phyloP scores from a whole-genome alignment of 2,888 invertebrate genomes.

The Melieria picta region DNA sequence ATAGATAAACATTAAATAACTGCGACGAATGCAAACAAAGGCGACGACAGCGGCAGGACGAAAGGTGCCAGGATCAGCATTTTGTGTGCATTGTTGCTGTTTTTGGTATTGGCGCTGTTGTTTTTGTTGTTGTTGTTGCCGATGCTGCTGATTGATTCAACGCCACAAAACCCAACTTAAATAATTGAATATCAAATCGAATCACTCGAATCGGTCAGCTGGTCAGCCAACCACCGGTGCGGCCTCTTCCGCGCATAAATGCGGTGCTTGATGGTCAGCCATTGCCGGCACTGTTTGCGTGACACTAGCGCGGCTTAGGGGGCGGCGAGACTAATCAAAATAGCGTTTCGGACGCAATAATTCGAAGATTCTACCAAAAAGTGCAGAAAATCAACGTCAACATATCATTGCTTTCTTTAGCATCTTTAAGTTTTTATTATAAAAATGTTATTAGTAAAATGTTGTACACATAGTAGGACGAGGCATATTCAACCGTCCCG shows the following conservation, averaged over 20 bases:
- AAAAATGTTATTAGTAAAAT: too few relatives aligned
- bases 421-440: too few relatives aligned
- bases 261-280: background rate
- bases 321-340: too few relatives aligned
- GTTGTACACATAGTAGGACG: too few relatives aligned
- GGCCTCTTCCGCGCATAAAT: conserved; percentile 21
- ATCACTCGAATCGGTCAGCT: conserved; percentile 51
- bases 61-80: background rate
- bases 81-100: background rate
- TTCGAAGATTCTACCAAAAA: too few relatives aligned
- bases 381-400: too few relatives aligned
- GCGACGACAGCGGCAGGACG: background rate
- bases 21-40: background rate
- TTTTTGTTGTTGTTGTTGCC: background rate
- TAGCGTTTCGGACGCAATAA: too few relatives aligned
- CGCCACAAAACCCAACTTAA: conserved; percentile 43
- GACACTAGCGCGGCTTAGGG: too few relatives aligned
- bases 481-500: too few relatives aligned
- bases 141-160: background rate
- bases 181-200: conserved; percentile 59
- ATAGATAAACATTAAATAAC: too few relatives aligned
- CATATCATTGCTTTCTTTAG: too few relatives aligned
- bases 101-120: background rate
- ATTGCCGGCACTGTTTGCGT: background rate
- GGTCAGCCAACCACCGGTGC: background rate